phyloP scores from a whole-genome alignment of 2,797 vertebrate genomes.

The Schizothorax lantsangensis region DNA sequence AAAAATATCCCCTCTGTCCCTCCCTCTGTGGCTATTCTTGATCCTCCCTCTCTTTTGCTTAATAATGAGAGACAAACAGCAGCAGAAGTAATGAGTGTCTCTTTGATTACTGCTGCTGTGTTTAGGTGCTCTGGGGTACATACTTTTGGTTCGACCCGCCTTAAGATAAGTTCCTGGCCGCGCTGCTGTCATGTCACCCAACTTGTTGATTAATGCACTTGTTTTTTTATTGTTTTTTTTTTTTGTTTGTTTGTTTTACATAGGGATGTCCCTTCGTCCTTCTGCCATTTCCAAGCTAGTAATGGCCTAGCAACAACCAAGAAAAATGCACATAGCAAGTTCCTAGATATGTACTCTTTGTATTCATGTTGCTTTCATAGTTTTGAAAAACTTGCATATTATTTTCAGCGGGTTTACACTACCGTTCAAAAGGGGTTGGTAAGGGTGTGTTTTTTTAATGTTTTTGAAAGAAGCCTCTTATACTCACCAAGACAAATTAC shows the following conservation, averaged over 20 bases:
- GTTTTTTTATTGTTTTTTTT: neutral
- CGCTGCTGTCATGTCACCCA: neutral
- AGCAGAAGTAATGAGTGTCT: slow-evolving; percentile 60
- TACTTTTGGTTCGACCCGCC: slow-evolving; percentile 22
- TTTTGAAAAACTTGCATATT: neutral
- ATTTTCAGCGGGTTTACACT: neutral
- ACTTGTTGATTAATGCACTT: slow-evolving; percentile 57
- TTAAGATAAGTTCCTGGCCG: slow-evolving; percentile 8
- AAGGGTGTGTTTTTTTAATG: neutral
- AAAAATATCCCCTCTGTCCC: slow-evolving; percentile 43
- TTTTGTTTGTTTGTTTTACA: slow-evolving; percentile 24
- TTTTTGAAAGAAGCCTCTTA: neutral
- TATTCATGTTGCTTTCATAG: neutral
- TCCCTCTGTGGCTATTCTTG: slow-evolving; percentile 47
- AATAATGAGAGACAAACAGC: slow-evolving; percentile 52
- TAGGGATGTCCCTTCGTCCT: neutral
- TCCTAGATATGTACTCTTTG: neutral
- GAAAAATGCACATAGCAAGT: neutral
- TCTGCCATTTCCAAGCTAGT: neutral
- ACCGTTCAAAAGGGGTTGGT: neutral
- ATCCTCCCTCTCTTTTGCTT: slow-evolving; percentile 41
- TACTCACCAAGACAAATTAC: neutral
- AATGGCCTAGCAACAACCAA: neutral
- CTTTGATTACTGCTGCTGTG: slow-evolving; percentile 58
- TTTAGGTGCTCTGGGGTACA: slow-evolving; percentile 37